These are phyloP conservation scores for Embidobia sp. DNA, from an alignment of 2,888 invertebrate species.

Conservation along the genomic window DNA sequence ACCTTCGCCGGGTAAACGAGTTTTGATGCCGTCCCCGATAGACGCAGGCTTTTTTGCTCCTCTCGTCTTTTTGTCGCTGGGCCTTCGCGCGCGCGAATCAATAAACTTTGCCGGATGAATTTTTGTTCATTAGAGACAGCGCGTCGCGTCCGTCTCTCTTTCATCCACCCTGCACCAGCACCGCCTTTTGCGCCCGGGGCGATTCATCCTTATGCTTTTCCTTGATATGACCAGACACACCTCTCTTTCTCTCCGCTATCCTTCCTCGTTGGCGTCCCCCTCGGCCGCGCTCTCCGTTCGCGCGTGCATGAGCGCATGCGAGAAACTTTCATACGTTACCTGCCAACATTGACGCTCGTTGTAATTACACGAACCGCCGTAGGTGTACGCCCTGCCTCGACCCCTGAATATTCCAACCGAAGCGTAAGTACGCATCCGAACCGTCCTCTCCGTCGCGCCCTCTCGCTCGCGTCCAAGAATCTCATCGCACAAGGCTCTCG, in stretches of 20 bases:
- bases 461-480: constrained; percentile 20
- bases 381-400: constrained; percentile 68
- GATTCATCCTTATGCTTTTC: constrained; percentile 63
- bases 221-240: constrained; percentile 59
- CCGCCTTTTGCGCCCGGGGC: constrained; percentile 46
- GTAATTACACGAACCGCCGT: constrained; percentile 74
- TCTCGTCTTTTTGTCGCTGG: constrained; percentile 13
- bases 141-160: constrained; percentile 11
- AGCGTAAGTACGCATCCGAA: constrained; percentile 56
- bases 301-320: constrained; percentile 53
- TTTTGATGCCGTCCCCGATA: constrained; percentile 68
- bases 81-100: constrained; percentile 30
- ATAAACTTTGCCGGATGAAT: constrained; percentile 43
- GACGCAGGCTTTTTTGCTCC: constrained; percentile 20
- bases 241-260: constrained; percentile 62
- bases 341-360: constrained; percentile 71
- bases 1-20: constrained; percentile 60
- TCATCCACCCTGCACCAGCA: constrained; percentile 17
- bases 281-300: constrained; percentile 29
- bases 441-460: constrained; percentile 9
- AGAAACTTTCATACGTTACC: constrained; percentile 73
- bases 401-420: constrained; percentile 59
- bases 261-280: constrained; percentile 45
- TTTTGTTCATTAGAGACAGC: constrained; percentile 40
- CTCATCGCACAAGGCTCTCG: constrained; percentile 32